phyloP scores from a whole-genome alignment of 2,888 invertebrate species.

The Cryptocephalus primarius region DNA sequence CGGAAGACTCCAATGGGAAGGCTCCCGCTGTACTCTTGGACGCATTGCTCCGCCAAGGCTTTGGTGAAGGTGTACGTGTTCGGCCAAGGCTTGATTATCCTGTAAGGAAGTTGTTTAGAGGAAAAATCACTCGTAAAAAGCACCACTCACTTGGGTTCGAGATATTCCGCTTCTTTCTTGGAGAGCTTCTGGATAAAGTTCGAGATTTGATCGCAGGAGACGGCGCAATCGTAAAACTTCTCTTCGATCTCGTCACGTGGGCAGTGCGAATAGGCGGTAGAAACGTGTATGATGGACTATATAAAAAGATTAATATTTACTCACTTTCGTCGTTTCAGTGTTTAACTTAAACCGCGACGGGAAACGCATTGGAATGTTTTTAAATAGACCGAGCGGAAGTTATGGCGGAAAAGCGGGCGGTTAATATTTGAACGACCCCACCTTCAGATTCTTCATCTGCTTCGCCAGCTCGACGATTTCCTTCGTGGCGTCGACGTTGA shows the following conservation, averaged over 20 bases:
- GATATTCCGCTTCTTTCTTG: conserved; percentile 19
- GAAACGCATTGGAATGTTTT: no score
- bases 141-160: conserved; percentile 37
- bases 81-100: conserved; percentile 56
- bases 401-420: no score
- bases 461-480: conserved; percentile 63
- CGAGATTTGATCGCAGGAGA: conserved; percentile 38
- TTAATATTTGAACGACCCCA: conserved; percentile 21
- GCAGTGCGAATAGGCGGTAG: conserved; percentile 74
- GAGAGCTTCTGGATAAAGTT: conserved; percentile 35
- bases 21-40: conserved; percentile 46
- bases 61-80: conserved; percentile 85
- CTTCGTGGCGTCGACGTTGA: conserved; percentile 69
- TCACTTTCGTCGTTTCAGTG: not conserved
- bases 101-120: conserved; percentile 27
- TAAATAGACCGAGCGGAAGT: not conserved
- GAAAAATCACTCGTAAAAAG: not conserved
- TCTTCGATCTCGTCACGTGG: conserved; percentile 52
- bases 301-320: conserved; percentile 8
- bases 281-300: conserved; percentile 63
- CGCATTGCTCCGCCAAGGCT: conserved; percentile 64
- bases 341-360: not conserved
- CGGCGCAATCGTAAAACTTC: conserved; percentile 51
- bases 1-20: conserved; percentile 69
- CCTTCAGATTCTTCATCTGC: conserved; percentile 61